Evolutionary conservation across 2,113 vertebrate genomes (phyloP).

Genomic region (Oreochromis niloticus): DNA sequence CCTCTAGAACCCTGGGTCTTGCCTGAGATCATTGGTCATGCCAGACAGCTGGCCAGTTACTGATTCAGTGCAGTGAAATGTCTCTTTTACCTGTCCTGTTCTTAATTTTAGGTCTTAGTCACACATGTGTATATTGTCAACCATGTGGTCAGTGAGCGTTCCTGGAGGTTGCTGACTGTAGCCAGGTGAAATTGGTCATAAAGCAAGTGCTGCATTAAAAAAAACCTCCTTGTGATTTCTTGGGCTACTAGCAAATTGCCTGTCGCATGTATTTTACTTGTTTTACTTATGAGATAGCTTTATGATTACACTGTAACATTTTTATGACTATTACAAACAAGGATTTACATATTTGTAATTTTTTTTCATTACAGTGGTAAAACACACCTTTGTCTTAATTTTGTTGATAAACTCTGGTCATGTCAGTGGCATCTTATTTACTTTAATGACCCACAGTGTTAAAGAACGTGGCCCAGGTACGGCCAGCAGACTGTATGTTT

Average conservation of each 20-base stretch:
- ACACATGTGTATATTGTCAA: background rate
- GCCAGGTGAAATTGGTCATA: background rate
- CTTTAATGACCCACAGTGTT: background rate
- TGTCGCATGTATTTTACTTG: background rate
- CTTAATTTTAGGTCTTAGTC: background rate
- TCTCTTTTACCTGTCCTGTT: background rate
- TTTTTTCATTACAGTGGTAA: background rate
- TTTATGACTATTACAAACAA: background rate
- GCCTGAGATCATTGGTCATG: background rate
- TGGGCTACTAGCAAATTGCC: background rate
- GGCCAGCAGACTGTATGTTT: background rate
- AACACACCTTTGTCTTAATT: background rate
- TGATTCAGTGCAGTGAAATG: background rate
- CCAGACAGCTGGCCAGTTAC: background rate
- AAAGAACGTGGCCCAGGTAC: background rate
- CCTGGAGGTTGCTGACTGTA: background rate
- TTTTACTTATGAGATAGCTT: background rate
- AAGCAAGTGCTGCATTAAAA: background rate
- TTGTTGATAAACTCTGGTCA: background rate
- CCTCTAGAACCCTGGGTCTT: background rate
- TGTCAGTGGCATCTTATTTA: background rate
- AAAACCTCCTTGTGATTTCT: fast-evolving
- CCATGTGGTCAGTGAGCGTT: background rate
- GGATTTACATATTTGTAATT: background rate
- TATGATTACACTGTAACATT: background rate